Base-by-base conservation (phyloP, 2,113 vertebrate species). In the Acanthochromis polyacanthus region DNA sequence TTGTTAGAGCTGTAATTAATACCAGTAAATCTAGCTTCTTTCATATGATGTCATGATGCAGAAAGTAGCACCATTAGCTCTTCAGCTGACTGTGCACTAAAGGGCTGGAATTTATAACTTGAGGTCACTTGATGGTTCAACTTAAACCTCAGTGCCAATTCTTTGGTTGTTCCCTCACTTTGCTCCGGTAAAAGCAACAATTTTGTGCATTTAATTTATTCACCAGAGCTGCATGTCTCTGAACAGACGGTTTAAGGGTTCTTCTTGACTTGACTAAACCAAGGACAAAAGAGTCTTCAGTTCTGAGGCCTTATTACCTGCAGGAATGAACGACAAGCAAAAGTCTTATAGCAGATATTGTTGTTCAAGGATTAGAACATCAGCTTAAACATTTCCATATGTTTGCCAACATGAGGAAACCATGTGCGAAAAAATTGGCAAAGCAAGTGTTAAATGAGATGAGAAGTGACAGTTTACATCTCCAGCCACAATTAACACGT, bases 391-490 rank as follows among this genome's bases (percentile, higher is more conserved):
- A 94, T 92, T 93, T 90, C 95, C 93, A 94, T 92, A 89, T 95
- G 95, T 95, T 97, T 95, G 23, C 89, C 88, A 95, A 95, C 95
- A 90, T 78, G 89, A 92, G 88, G 94, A 95, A 96, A 95, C 90
- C 94, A 96, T 94, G 95, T 91, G 92, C 93, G 92, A 93, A 92
- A 87, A 95, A 96, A 95, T 94, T 95, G 95, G 95, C 93, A 86
- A 94, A 91, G 94, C 93, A 75, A 91, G 94, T 98, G 97, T 98
- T 97, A 96, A 99, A 97, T 96, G 95, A 96, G 96, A 98, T 97
- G 96, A 96, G 96, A 97, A 97, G 96, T 98, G 98, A 99, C 98
- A 99, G 97, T 97, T 99, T 98, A 99, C 97, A 98, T 97, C 97
- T 96, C 96, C 82, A 78, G 96, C 95, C 96, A 98, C 97, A 99